phyloP scores from a whole-genome alignment of 2,797 vertebrate genomes.

The Malurus splendens region DNA sequence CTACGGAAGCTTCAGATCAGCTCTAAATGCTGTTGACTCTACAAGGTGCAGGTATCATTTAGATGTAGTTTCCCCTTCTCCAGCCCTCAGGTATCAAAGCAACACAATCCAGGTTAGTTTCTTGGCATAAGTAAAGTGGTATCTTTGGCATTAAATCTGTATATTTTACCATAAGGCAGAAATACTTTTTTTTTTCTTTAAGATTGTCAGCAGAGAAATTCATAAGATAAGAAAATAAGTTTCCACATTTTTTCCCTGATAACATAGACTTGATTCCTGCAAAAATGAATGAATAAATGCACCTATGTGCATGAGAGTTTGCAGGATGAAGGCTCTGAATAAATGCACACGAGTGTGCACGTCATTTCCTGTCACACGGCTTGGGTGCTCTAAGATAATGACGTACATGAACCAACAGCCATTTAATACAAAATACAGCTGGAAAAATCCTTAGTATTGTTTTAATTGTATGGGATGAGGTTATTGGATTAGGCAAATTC shows the following conservation, averaged over 20 bases:
- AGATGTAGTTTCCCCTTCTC: background rate
- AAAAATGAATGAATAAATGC: background rate
- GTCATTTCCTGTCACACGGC: slow-evolving; percentile 20
- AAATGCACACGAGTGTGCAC: background rate
- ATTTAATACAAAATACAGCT: background rate
- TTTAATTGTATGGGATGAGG: background rate
- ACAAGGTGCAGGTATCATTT: background rate
- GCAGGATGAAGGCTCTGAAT: slow-evolving; percentile 6
- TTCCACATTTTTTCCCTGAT: background rate
- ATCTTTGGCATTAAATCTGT: slow-evolving; percentile 37
- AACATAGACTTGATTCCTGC: background rate
- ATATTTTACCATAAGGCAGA: background rate
- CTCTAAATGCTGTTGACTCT: slow-evolving; percentile 52
- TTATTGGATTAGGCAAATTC: background rate
- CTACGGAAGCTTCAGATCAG: slow-evolving; percentile 17
- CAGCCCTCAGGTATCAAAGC: background rate
- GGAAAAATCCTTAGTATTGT: background rate
- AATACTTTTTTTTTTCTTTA: background rate
- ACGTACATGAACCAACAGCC: slow-evolving; percentile 40
- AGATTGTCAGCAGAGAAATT: background rate
- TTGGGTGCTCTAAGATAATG: slow-evolving; percentile 14
- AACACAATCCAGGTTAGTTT: slow-evolving; percentile 22
- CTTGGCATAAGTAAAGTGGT: slow-evolving; percentile 44
- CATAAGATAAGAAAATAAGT: background rate
- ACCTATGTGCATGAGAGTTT: background rate